Evolutionary conservation across 2,113 vertebrate species (phyloP).

Genomic region (Rhipidura dahli): DNA sequence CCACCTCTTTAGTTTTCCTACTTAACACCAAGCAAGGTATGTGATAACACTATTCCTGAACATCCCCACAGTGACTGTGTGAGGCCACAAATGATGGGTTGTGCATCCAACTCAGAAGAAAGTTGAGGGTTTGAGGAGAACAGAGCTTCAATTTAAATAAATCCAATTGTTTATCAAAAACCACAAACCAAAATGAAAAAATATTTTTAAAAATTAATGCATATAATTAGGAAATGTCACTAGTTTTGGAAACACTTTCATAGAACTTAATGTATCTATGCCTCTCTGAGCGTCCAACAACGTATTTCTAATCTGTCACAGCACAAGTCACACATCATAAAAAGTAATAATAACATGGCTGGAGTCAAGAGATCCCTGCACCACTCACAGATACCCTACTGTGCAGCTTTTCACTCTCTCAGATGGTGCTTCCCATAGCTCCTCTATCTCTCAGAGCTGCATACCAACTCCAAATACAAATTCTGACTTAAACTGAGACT

Average conservation of each 20-base stretch:
- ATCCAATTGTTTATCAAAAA: conserved; percentile 12
- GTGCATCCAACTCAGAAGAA: neutral
- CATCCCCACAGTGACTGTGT: neutral
- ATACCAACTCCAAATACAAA: neutral
- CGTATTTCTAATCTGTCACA: conserved; percentile 2
- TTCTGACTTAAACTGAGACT: neutral
- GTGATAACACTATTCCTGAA: neutral
- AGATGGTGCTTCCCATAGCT: neutral
- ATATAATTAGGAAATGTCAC: neutral
- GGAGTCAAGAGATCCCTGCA: neutral
- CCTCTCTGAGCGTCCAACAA: neutral
- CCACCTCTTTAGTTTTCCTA: neutral
- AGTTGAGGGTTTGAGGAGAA: neutral
- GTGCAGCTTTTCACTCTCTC: neutral
- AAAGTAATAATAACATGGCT: neutral
- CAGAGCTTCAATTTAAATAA: neutral
- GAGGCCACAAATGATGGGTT: neutral
- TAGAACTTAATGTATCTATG: neutral
- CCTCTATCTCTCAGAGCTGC: neutral
- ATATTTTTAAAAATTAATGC: neutral
- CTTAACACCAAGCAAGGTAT: neutral
- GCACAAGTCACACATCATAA: conserved; percentile 39
- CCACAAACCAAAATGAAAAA: neutral
- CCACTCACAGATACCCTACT: neutral
- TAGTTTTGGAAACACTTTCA: neutral